Base-by-base conservation (phyloP, 2,888 invertebrate species). In the Metacarcinus magister region DNA sequence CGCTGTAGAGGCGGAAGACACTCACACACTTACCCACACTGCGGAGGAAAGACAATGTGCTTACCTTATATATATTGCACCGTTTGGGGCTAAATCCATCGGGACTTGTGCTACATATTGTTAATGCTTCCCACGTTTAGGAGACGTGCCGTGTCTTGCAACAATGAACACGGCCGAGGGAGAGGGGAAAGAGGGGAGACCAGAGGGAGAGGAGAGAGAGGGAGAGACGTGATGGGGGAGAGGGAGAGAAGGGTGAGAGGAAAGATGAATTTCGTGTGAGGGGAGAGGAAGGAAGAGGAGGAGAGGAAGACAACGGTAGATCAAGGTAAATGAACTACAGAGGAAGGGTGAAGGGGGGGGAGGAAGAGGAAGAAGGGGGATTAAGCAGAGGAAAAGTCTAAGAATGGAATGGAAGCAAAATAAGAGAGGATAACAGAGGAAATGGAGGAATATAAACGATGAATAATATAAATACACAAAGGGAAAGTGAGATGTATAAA, bases 101-200 rank as follows among this genome's bases (percentile, higher is more conserved):
- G 39, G 87, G 87, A 87, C 87, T 16, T 39, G 87, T 39, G 87
- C 87, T 39, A 87, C 39, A 87, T 39, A 87, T 87, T 87, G 87
- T 87, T 87, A 87, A 87, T 87, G 87, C 87, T 19, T 39, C 16
- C 39, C 87, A 87, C 87, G 87, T 87, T 32, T 39, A 39, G 32
- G 32, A 39, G 87, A 87, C 87, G 87, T 87, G 87, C 39, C 39
- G 10, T 87, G 87, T 87, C 32, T 32, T 16, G 87, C 87, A 87
- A 87, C 87, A 87, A 87, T 87, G 87, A 87, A 87, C 87, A 32
- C 32, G 32, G 39, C 16, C 0, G 39, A 32, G 13, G 39, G 39
- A 39, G 19, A 39, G 16, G 32, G 32, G 32, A 16, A 2, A 19
- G 87, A 39, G 5, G 16, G 16, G 19, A 39, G 87, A 23, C 5